Percentiles rank a stretch among this genome's conserved stretches.
Conservation (phyloP, 2,888 invertebrate species). For the Chloromyia formosa region DNA sequence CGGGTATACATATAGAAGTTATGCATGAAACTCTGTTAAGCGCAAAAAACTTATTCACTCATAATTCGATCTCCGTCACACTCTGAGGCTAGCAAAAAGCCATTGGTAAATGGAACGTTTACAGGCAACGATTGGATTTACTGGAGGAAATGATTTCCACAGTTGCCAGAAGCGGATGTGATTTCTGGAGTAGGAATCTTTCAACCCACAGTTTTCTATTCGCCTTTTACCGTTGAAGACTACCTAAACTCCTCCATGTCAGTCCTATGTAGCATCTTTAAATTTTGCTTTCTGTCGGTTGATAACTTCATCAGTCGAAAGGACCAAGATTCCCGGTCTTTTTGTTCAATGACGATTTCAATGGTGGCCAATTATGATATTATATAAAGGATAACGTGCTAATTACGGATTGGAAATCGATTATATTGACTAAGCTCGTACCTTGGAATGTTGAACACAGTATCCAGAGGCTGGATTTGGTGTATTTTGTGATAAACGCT, state of each 20-base stretch:
- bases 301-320: too few relatives aligned
- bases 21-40: not conserved
- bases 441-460: constrained; percentile 60
- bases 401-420: too few relatives aligned
- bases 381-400: too few relatives aligned
- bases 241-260: too few relatives aligned
- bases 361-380: too few relatives aligned
- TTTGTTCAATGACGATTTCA: too few relatives aligned
- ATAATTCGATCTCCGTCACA: constrained; percentile 33
- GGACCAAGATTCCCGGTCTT: too few relatives aligned
- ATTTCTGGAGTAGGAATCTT: constrained; percentile 15
- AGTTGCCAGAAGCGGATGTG: constrained; percentile 33
- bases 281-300: too few relatives aligned
- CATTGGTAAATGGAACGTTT: not conserved
- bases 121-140: constrained; percentile 48
- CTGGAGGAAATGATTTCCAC: constrained; percentile 49
- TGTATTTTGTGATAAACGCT: constrained; percentile 62
- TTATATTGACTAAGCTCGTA: constrained; percentile 51
- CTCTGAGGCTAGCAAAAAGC: constrained; percentile 1
- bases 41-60: not conserved
- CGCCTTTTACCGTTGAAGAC: constrained; percentile 11
- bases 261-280: too few relatives aligned
- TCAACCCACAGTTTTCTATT: not conserved
- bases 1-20: not conserved
- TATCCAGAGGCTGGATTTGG: constrained; percentile 64